Evolutionary conservation across 2,113 vertebrate species (phyloP), one percentile per base, ranked within the genome.

Genomic region (Tetrao urogallus): DNA sequence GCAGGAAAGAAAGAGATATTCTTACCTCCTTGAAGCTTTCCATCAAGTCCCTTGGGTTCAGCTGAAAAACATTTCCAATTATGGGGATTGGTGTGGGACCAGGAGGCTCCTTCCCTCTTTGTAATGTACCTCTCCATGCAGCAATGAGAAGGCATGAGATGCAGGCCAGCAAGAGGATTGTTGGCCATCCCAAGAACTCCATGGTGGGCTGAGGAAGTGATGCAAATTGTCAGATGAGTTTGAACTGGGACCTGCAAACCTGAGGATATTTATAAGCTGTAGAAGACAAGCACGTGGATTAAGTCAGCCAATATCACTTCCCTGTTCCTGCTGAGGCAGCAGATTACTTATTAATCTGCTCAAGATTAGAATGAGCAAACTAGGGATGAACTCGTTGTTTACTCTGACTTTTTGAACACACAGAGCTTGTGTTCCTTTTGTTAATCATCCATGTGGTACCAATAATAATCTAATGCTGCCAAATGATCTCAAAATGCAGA

Each of bases 151-250:
- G 87, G 63, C 89, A 94, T 2, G 82, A 94, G 58, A 94, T n/a
- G 21, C 95, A 96, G 13, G 75, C 7, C n/a, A 96, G 71, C 85
- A 95, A 54, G 48, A 95, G 66, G 76, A 95, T 30, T 40, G 87
- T 92, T 56, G 92, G 79, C 1, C 0, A 10, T 76, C 89, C 95
- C 48, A 95, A 54, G 48, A 36, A 43, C 36, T 87, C 93, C 88
- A 94, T 95, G 42, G 20, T 80, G 20, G 15, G 1, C 43, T 54
- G 75, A 91, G 25, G 48, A 86, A 77, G 18, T 65, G 20, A 40
- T 38, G 16, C 19, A 13, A 58, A 72, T 22, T n/a, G 30, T 57
- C 17, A 17, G n/a, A 57, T 65, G 48, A 87, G 10, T 11, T 52
- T 70, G 11, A 52, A 48, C 8, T 5, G 82, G 45, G 30, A 80